Conservation (phyloP, 2,113 vertebrate species). For the Craseonycteris thonglongyai region DNA sequence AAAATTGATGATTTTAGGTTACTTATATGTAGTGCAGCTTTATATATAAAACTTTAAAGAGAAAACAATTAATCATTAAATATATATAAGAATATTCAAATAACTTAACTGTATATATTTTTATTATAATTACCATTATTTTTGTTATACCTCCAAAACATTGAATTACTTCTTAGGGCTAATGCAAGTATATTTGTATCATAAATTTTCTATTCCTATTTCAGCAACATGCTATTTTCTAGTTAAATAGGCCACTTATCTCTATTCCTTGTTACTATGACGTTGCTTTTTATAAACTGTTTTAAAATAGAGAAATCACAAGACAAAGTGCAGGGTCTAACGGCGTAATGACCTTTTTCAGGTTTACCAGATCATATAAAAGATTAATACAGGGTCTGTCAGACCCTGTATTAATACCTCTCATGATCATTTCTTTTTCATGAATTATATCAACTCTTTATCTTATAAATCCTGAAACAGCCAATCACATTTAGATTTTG, state of each 20-base stretch:
- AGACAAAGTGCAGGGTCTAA: not conserved
- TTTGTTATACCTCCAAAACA: not conserved
- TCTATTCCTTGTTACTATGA: not conserved
- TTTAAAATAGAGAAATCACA: not conserved
- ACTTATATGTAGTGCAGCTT: not conserved
- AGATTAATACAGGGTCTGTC: no score
- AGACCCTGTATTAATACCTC: not conserved
- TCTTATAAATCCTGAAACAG: not conserved
- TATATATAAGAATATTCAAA: not conserved
- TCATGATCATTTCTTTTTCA: not conserved
- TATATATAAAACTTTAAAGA: not conserved
- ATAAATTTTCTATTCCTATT: not conserved
- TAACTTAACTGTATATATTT: not conserved
- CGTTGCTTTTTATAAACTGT: not conserved
- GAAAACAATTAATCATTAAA: not conserved
- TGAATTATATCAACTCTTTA: not conserved
- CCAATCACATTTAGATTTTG: not conserved
- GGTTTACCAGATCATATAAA: no score
- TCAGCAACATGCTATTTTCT: not conserved
- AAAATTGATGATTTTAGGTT: constrained; percentile 25
- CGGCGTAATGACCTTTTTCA: no score
- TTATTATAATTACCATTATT: not conserved
- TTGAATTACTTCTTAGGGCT: not conserved
- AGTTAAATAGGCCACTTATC: not conserved
- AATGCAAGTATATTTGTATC: not conserved